Base-by-base conservation (phyloP, 2,797 vertebrate species). In the Anguilla megastoma region DNA sequence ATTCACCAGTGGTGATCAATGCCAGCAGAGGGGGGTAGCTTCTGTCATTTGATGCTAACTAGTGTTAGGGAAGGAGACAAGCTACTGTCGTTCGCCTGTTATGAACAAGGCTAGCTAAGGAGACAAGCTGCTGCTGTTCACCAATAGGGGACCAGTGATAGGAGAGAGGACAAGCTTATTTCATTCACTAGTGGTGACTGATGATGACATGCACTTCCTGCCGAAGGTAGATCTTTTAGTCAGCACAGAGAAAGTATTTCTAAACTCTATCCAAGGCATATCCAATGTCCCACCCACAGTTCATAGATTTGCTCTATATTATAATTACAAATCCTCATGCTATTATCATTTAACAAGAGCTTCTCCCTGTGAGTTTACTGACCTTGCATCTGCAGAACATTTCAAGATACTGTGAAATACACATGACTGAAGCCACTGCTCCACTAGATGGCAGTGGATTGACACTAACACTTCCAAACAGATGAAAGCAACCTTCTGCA, bases 371-470 rank as follows among this genome's bases (percentile, higher is more conserved):
- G 41, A 18, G 18, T 50, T 82, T 80, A 80, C 21, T 21, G 76
- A 10, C 21, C 4, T 48, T 82, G 12, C 41, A 82, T 24, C 24
- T 24, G 74, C 74, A 41, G 2, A 1, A 5, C 33, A 45, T 16
- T 36, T 7, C 88, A 87, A 86, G 87, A 85, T 91, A 66, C 76
- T 88, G 83, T 88, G 87, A 66, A 71, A 33, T 14, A 41, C 60
- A 45, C 24, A 16, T 74, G 84, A n/a, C 6, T 0, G 0, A 86
- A 63, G 86, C 16, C 45, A 87, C 5, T 8, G 0, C 27, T 85
- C 92, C 94, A 94, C 89, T 92, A 94, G 95, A 90, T 92, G 93
- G 91, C 94, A 93, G 89, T 90, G 89, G 89, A 7, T 5, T 85
- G 89, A 86, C 91, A 85, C 18, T 89, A 92, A 83, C 84, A 24